These are phyloP conservation scores for Cerceris ruficornis DNA, from an alignment of 2,888 invertebrate species.

Conservation along the genomic window DNA sequence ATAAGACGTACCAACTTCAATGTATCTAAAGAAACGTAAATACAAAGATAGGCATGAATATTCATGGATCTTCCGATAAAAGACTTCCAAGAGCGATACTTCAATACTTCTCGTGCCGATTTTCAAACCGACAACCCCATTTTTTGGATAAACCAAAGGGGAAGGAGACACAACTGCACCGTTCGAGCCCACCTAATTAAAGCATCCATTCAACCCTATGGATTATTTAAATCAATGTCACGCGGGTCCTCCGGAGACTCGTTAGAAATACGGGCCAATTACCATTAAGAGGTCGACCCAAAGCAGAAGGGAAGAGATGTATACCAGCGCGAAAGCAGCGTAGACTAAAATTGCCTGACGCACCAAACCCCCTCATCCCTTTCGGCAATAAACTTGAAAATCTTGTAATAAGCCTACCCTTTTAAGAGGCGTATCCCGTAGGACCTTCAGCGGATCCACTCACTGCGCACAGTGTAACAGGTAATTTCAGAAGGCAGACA, in stretches of 20 bases:
- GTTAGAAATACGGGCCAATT: slow-evolving; percentile 70
- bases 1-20: no score
- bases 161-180: slow-evolving; percentile 5
- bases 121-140: not conserved
- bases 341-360: slow-evolving; percentile 62
- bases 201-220: slow-evolving; percentile 58
- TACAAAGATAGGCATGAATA: slow-evolving; percentile 22
- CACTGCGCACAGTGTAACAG: not conserved
- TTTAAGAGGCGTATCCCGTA: slow-evolving; percentile 24
- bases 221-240: slow-evolving; percentile 74
- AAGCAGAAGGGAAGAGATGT: slow-evolving; percentile 41
- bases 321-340: slow-evolving; percentile 51
- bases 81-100: slow-evolving; percentile 20
- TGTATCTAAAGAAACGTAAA: not conserved
- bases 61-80: slow-evolving; percentile 37
- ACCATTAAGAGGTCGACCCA: slow-evolving; percentile 66
- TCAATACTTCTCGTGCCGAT: slow-evolving; percentile 1
- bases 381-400: slow-evolving; percentile 67
- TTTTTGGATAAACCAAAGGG: slow-evolving; percentile 30
- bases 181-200: slow-evolving; percentile 59
- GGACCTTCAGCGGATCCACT: slow-evolving; percentile 10
- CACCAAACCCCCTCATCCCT: slow-evolving; percentile 45
- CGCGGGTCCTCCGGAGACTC: slow-evolving; percentile 62
- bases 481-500: not conserved
- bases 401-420: slow-evolving; percentile 63